These are phyloP conservation scores for Pan paniscus DNA, from an alignment of 2,113 vertebrate genomes.

Conservation along the genomic window DNA sequence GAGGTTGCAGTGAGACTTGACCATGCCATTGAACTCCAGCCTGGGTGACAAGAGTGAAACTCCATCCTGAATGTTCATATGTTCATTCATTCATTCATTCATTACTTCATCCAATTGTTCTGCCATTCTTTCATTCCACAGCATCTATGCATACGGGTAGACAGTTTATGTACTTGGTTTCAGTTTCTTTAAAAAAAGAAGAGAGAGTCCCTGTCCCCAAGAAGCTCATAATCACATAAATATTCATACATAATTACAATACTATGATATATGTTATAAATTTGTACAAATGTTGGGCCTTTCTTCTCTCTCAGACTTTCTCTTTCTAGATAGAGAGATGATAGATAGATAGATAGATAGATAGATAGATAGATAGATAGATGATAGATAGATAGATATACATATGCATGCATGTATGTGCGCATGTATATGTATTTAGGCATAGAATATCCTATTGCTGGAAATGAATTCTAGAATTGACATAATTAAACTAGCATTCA, in stretches of 20 bases:
- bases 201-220: not conserved
- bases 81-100: not conserved
- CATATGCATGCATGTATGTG: not conserved
- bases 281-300: not conserved
- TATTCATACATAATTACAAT: not conserved
- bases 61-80: not conserved
- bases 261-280: not conserved
- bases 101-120: not conserved
- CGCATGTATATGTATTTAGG: not conserved
- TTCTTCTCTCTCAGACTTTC: not conserved
- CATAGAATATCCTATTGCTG: not conserved
- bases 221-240: not conserved
- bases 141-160: not conserved
- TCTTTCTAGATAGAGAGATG: not conserved
- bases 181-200: not conserved
- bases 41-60: no score
- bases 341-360: no score
- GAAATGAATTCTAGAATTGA: not conserved
- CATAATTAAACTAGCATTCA: not conserved
- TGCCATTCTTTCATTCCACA: not conserved
- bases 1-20: no score
- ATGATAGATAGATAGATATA: no score
- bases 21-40: no score
- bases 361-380: no score
- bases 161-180: not conserved